Evolutionary conservation across 1,140 invertebrate genomes (phyloP).

Genomic region (Lycorma delicatula): DNA sequence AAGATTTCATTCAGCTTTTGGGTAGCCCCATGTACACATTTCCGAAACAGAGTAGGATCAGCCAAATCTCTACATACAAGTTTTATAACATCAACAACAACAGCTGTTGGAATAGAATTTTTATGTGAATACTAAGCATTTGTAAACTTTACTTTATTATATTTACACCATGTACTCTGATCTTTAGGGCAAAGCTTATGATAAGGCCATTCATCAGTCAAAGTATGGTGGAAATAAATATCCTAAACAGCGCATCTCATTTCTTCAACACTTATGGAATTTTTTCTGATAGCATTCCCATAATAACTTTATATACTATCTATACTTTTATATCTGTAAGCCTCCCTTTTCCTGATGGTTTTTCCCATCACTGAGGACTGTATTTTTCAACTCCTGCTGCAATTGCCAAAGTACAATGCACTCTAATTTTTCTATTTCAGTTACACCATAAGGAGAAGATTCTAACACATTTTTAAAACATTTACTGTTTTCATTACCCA

Average conservation of each 20-base stretch:
- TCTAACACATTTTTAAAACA: slow-evolving; percentile 16
- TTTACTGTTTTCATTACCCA: slow-evolving; percentile 23
- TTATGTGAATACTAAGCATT: neutral
- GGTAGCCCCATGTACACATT: slow-evolving; percentile 20
- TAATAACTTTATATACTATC: slow-evolving; percentile 3
- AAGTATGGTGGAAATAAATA: slow-evolving; percentile 8
- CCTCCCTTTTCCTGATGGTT: neutral
- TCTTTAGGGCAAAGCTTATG: neutral
- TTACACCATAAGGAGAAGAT: slow-evolving; percentile 19
- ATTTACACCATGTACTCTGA: slow-evolving; percentile 5
- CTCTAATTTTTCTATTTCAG: slow-evolving; percentile 7
- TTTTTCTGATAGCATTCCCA: slow-evolving; percentile 5
- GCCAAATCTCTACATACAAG: slow-evolving; percentile 10
- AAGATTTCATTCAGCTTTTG: slow-evolving; percentile 26
- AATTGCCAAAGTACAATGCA: slow-evolving; percentile 1
- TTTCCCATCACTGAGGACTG: neutral
- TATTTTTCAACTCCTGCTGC: neutral
- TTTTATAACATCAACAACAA: neutral
- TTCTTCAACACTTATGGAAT: neutral
- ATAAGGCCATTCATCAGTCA: neutral
- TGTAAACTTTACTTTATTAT: neutral
- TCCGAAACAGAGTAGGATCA: slow-evolving; percentile 2
- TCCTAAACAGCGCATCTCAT: slow-evolving; percentile 10
- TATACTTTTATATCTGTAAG: neutral
- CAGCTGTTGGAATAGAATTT: neutral